These are phyloP conservation scores for Aphelenchoides fujianensis DNA, from an alignment of 1,140 invertebrate species.

Conservation along the genomic window DNA sequence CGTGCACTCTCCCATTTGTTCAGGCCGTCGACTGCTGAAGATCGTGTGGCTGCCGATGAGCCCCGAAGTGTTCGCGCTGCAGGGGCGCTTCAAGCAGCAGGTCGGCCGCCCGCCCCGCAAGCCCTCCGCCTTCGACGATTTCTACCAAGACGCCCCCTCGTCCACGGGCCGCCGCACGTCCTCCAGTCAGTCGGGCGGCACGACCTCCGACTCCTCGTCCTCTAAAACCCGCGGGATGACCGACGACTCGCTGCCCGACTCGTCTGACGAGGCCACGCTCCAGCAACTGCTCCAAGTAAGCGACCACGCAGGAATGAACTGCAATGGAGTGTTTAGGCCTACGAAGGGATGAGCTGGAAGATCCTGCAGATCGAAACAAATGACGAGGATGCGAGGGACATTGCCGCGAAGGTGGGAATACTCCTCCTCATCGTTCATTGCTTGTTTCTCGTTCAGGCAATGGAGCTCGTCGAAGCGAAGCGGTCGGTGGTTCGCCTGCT, in stretches of 20 bases:
- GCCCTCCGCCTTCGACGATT: background rate
- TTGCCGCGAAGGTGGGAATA: conserved; percentile 18
- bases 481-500: conserved; percentile 15
- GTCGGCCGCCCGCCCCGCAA: background rate
- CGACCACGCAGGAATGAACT: background rate
- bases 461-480: conserved; percentile 21
- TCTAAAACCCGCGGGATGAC: background rate
- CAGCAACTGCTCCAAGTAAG: background rate
- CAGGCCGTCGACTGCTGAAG: background rate
- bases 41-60: background rate
- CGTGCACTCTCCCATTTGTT: background rate
- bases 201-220: background rate
- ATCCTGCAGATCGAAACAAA: conserved; percentile 5
- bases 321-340: too few species aligned
- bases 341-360: conserved; percentile 15
- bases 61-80: background rate
- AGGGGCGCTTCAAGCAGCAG: background rate
- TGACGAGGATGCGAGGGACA: conserved; percentile 17
- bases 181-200: background rate
- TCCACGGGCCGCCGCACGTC: background rate
- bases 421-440: conserved; percentile 4
- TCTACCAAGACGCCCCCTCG: background rate
- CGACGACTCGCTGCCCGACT: conserved; percentile 9
- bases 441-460: conserved; percentile 23
- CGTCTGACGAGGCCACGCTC: too few species aligned